These are phyloP conservation scores for Stomatorhinus ivindoensis DNA, from an alignment of 2,113 vertebrate genomes.

Conservation along the genomic window DNA sequence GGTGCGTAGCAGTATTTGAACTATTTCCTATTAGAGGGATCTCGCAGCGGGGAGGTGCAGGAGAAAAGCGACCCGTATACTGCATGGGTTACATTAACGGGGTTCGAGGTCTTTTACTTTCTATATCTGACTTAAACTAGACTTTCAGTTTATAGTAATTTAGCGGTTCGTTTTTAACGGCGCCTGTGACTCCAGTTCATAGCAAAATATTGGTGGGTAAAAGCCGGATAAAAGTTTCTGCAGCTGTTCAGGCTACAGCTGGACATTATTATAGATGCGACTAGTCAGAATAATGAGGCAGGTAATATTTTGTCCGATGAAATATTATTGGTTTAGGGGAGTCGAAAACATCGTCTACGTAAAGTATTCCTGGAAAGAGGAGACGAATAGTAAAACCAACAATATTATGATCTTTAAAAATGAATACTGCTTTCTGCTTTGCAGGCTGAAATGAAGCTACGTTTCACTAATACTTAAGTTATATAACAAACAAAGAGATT, in stretches of 20 bases:
- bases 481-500: background rate
- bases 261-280: background rate
- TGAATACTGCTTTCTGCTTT: background rate
- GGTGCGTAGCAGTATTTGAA: background rate
- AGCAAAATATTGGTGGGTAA: background rate
- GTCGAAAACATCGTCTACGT: background rate
- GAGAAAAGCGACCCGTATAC: background rate
- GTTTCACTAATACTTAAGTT: background rate
- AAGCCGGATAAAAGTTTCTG: background rate
- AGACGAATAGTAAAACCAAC: background rate
- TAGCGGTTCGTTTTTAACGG: background rate
- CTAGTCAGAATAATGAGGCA: background rate
- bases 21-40: background rate
- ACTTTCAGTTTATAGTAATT: background rate
- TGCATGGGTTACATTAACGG: background rate
- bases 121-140: background rate
- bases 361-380: background rate
- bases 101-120: background rate
- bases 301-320: background rate
- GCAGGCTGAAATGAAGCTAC: background rate
- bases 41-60: background rate
- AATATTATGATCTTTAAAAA: background rate
- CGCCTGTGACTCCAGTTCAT: background rate
- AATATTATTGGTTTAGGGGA: background rate
- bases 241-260: background rate